Evolutionary conservation across 2,888 invertebrate genomes (phyloP), one percentile per base, ranked within the genome.

Genomic region (Ophion slaviceki): DNA sequence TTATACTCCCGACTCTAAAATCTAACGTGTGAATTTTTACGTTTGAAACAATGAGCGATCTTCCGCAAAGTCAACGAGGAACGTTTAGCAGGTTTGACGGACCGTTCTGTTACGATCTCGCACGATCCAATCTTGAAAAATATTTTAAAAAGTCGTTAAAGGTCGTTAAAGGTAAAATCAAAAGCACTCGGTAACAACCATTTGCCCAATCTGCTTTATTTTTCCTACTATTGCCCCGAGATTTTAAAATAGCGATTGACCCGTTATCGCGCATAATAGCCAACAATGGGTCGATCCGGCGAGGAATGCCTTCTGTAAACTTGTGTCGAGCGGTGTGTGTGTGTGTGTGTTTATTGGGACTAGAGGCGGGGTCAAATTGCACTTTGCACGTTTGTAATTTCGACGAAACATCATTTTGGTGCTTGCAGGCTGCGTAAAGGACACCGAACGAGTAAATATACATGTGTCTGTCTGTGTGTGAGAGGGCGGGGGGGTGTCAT

Each of bases 381-480:
- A 1, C 53, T 17, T 53, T 53, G 24, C 24, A 2, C 53, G 17
- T 53, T 53, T 14, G 53, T 17, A 53, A 53, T 5, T 53, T 53
- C 17, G 3, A 17, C 17, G 17, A 14, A 53, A 53, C 53, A 53
- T 32, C 0, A 4, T 32, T 32, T 32, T 32, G 32, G 32, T 32
- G 32, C 32, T 4, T 32, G 32, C 32, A 32, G 24, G 24, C 24
- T 24, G 24, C 24, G 47, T 66, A 53, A 64, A 76, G 47, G 64
- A 66, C 76, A 66, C 66, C 47, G 20, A 66, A 76, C 57, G 57
- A 17, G 53, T 32, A 66, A 24, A 17, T 10, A 66, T 32, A 74
- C 61, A 40, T 40, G 47, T 47, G 47, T 53, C 11, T 53, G 14
- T 53, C 17, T 53, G 53, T 53, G 53, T 14, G 53, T 8, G 47